A percentile compares a stretch with the other conserved stretches of the same genome.
Conservation (phyloP, 2,113 vertebrate genomes). For the Cottus gobio region DNA sequence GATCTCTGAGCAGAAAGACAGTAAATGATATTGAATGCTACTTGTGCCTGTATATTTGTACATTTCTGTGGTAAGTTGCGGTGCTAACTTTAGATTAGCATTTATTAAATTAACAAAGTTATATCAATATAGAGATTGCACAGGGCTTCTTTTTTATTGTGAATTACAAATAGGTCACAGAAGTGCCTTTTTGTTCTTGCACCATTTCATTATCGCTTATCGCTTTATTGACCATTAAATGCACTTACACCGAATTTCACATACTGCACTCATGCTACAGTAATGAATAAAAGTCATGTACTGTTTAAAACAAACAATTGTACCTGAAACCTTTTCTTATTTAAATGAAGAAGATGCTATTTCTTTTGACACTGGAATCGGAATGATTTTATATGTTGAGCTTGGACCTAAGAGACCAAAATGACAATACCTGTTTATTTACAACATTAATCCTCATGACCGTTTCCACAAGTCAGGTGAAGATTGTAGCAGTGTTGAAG, state of each 20-base stretch:
- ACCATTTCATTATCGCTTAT: conserved; percentile 43
- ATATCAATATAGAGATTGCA: conserved; percentile 40
- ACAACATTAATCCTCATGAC: not conserved
- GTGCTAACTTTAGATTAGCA: conserved; percentile 62
- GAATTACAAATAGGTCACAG: conserved; percentile 38
- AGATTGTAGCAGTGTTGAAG: not conserved
- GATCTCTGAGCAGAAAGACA: conserved; percentile 43
- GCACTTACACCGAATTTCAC: conserved; percentile 69
- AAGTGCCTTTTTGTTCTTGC: conserved; percentile 29
- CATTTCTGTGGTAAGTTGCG: conserved; percentile 46
- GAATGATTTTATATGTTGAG: not conserved
- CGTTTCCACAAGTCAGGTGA: not conserved
- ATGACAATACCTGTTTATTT: not conserved
- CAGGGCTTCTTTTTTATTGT: conserved; percentile 34
- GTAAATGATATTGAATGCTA: conserved; percentile 33
- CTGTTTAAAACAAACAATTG: conserved; percentile 41
- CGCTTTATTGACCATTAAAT: conserved; percentile 55
- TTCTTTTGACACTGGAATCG: not conserved
- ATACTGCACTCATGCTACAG: conserved; percentile 62
- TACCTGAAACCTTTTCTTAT: conserved; percentile 19
- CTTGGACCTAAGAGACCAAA: not conserved
- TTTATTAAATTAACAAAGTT: conserved; percentile 68
- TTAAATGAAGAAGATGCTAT: conserved; percentile 4
- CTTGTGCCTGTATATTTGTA: conserved; percentile 57
- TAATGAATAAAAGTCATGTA: conserved; percentile 69